A percentile compares a stretch with the other conserved stretches of the same genome.
These are phyloP conservation scores for Bombylius discolor DNA, from an alignment of 2,888 invertebrate genomes.

Conservation along the genomic window DNA sequence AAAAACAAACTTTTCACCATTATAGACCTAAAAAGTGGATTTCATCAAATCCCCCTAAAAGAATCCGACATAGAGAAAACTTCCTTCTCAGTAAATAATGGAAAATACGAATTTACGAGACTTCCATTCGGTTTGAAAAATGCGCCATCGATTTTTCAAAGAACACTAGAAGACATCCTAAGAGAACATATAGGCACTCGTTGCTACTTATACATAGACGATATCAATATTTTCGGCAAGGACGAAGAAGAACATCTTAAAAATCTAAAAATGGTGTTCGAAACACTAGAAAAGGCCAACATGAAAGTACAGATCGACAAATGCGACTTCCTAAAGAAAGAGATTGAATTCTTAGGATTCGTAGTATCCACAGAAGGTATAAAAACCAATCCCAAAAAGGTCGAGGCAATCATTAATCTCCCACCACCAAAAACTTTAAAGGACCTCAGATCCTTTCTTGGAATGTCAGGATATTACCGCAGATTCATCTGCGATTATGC, in stretches of 20 bases:
- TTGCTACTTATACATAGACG: constrained; percentile 10
- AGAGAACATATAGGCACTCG: constrained; percentile 7
- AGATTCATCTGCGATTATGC: constrained; percentile 15
- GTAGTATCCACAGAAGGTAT: constrained; percentile 18
- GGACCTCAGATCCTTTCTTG: constrained; percentile 13
- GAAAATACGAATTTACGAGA: background rate
- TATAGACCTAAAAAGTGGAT: background rate
- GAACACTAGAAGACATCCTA: background rate
- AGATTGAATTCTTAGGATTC: constrained; percentile 25
- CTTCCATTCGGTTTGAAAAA: constrained; percentile 1
- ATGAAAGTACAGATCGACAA: constrained; percentile 16
- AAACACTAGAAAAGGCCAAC: constrained; percentile 8
- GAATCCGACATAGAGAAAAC: background rate
- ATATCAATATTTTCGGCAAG: constrained; percentile 8
- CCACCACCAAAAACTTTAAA: constrained; percentile 13
- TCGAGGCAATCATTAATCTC: constrained; percentile 14
- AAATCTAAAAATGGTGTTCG: constrained; percentile 2
- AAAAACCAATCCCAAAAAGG: constrained; percentile 18
- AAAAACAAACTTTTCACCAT: background rate
- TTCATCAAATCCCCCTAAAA: constrained; percentile 1
- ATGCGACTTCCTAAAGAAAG: constrained; percentile 19
- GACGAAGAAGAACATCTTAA: constrained; percentile 8
- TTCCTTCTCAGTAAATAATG: background rate
- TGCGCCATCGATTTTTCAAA: constrained; percentile 1
- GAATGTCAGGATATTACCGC: constrained; percentile 15